Conservation (phyloP, 2,113 vertebrate genomes). For the Ifrita kowaldi region DNA sequence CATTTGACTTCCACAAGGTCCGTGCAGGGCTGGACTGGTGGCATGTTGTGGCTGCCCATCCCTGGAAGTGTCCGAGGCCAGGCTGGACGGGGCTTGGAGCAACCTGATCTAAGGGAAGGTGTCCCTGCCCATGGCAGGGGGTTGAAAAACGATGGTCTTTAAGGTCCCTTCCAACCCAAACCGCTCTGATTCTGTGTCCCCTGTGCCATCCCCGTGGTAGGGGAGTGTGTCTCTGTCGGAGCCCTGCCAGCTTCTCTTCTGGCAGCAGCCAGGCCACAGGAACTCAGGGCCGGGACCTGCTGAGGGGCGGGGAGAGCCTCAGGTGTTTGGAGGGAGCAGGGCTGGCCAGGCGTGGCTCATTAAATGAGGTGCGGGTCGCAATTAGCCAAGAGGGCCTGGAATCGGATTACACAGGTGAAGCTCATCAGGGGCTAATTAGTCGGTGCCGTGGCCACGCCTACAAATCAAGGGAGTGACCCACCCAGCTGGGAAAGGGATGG, state of each 20-base stretch:
- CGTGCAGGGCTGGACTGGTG: not conserved
- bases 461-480: not conserved
- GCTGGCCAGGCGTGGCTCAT: not conserved
- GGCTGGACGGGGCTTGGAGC: not conserved
- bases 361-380: not conserved
- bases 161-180: not conserved
- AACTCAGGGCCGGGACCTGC: not conserved
- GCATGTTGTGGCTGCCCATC: not conserved
- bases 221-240: accelerated
- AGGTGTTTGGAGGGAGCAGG: not conserved
- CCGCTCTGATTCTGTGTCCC: not conserved
- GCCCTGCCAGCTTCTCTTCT: not conserved
- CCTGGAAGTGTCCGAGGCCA: not conserved
- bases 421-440: not conserved
- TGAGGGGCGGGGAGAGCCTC: not conserved
- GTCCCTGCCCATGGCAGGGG: not conserved
- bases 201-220: not conserved
- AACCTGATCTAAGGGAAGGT: not conserved
- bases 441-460: accelerated
- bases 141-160: accelerated
- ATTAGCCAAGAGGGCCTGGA: not conserved
- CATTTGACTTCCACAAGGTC: not conserved
- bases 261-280: not conserved
- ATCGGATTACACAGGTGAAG: not conserved
- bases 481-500: too few relatives aligned